These are phyloP conservation scores for Conus canariensis DNA, from an alignment of 2,888 invertebrate genomes.

Conservation along the genomic window DNA sequence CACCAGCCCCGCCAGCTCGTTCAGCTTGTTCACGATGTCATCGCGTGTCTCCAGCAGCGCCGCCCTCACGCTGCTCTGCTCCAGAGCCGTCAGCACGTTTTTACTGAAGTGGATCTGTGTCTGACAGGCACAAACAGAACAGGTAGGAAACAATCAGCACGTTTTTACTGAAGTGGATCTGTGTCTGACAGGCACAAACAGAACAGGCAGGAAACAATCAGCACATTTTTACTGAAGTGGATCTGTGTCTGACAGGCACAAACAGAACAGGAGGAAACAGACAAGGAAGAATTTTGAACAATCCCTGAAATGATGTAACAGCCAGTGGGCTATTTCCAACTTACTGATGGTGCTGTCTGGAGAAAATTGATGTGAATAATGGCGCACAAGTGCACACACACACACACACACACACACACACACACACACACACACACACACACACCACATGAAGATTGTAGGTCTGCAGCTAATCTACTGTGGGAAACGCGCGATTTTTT, in stretches of 20 bases:
- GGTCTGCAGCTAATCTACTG: no score
- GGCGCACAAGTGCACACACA: no score
- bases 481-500: no score
- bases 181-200: constrained; percentile 64
- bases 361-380: no score
- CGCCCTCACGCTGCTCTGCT: constrained; percentile 57
- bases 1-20: constrained; percentile 73
- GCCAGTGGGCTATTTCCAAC: neutral
- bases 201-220: constrained; percentile 31
- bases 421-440: no score
- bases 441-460: no score
- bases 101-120: constrained; percentile 78
- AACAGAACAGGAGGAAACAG: neutral
- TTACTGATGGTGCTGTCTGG: no score
- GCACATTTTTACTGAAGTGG: constrained; percentile 76
- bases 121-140: constrained; percentile 55
- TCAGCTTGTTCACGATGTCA: constrained; percentile 69
- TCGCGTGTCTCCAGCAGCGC: constrained; percentile 66
- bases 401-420: neutral
- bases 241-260: constrained; percentile 72
- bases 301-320: neutral
- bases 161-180: constrained; percentile 77
- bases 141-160: constrained; percentile 54
- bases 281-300: neutral
- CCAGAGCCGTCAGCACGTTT: constrained; percentile 70